Percentiles rank a stretch among this genome's conserved stretches.
Conservation (phyloP, 2,113 vertebrate genomes). For the Galemys pyrenaicus region DNA sequence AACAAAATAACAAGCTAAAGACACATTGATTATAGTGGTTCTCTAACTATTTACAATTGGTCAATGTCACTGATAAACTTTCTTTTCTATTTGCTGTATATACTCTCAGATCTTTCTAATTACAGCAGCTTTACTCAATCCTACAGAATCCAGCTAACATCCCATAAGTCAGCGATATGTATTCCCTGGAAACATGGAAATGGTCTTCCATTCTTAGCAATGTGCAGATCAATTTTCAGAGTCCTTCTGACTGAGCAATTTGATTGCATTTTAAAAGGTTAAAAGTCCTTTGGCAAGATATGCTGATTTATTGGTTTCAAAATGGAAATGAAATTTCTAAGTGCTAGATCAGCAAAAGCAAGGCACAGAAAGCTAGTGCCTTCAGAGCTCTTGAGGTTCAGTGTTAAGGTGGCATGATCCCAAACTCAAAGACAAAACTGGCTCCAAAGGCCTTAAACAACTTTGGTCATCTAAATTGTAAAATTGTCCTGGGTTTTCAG, state of each 20-base stretch:
- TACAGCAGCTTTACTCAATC: background rate
- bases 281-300: conserved; percentile 74
- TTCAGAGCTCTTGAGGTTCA: conserved; percentile 49
- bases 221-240: conserved; percentile 73
- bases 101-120: conserved; percentile 14
- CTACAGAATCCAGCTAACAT: background rate
- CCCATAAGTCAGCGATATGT: conserved; percentile 35
- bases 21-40: background rate
- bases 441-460: background rate
- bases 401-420: background rate
- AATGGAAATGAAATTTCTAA: conserved; percentile 77
- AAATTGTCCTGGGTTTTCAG: background rate
- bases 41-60: background rate
- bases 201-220: conserved; percentile 42
- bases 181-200: conserved; percentile 51
- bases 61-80: background rate
- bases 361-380: conserved; percentile 52
- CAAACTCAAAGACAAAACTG: conserved; percentile 21
- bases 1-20: background rate
- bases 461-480: background rate
- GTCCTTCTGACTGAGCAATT: conserved; percentile 68
- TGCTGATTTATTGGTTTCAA: conserved; percentile 78
- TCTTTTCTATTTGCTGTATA: background rate
- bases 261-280: conserved; percentile 78
- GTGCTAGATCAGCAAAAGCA: conserved; percentile 71